Base-by-base conservation (phyloP, 2,113 vertebrate species). In the Raja brachyura region DNA sequence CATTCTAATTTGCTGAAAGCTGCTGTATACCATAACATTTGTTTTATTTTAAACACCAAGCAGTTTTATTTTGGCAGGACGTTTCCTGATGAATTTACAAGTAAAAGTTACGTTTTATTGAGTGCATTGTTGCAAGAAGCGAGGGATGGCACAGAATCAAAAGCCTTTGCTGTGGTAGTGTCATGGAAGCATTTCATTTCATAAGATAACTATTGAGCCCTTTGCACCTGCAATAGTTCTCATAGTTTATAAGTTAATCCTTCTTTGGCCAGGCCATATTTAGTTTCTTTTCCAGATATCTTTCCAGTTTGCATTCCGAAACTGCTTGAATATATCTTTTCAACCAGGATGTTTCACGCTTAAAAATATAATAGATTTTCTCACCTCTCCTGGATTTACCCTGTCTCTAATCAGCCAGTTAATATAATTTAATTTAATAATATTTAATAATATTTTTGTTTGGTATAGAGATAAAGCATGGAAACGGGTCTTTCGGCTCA, bases 91-190 rank as follows among this genome's bases (percentile, higher is more conserved):
- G 70, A 54, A 73, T 73, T 92, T 73, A 11, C 31, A 92, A 90
- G 88, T 90, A 90, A 90, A 63, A 70, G 39, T 81, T 18, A 22
- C 18, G 20, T 86, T 86, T 86, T 54, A 61, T 86, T 39, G 78
- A 14, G 56, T 86, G 81, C 81, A n/a, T 8, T 86, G 56, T 25
- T 61, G 54, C 22, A n/a, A n/a, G 28, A 86, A 86, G 61, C 22
- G 11, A 28, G 54, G 25, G 54, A 5, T 86, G 81, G 81, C 56
- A 61, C 5, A 25, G 81, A 61, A 86, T 86, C 81, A 61, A 28
- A 0, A 61, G 81, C 81, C 25, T 13, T 25, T 86, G 54, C 61
- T 61, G 11, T 86, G 59, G 81, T 25, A 86, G 13, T 54, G 14
- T 61, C 9, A 14, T 16, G n/a, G 22, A 75, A 61, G 66, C 13